phyloP scores from a whole-genome alignment of 1,140 invertebrate species.

The Papilio glaucus region DNA sequence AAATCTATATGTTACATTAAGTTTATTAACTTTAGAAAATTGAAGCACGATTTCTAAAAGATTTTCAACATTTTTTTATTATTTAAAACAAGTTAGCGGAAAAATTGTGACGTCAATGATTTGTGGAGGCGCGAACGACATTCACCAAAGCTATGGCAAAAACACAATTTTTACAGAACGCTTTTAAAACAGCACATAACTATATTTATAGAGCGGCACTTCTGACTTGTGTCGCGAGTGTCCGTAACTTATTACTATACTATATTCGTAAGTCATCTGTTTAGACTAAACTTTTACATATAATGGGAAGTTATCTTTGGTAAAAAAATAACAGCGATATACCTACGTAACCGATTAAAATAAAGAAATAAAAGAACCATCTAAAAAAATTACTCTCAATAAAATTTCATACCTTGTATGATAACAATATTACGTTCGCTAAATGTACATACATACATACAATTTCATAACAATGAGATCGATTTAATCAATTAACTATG shows the following conservation, averaged over 20 bases:
- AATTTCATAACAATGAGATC: constrained; percentile 82
- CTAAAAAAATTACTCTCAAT: constrained; percentile 60
- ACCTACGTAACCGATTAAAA: constrained; percentile 65
- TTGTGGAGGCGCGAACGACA: constrained; percentile 54
- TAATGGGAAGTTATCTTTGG: constrained; percentile 78
- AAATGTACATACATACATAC: constrained; percentile 73
- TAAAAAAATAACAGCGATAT: constrained; percentile 74
- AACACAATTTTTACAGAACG: constrained; percentile 58
- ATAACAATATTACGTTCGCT: constrained; percentile 77
- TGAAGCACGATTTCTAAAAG: constrained; percentile 60
- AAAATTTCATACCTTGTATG: constrained; percentile 82
- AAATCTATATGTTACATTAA: constrained; percentile 70
- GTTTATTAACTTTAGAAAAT: constrained; percentile 61
- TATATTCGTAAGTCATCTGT: constrained; percentile 61
- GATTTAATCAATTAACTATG: constrained; percentile 69
- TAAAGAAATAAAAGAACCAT: constrained; percentile 57
- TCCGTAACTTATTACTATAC: constrained; percentile 65
- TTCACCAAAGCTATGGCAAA: constrained; percentile 63
- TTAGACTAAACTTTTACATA: constrained; percentile 59
- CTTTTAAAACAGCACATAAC: constrained; percentile 53
- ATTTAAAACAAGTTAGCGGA: constrained; percentile 46
- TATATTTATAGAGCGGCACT: constrained; percentile 63
- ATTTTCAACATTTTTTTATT: constrained; percentile 43
- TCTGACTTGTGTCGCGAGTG: constrained; percentile 75
- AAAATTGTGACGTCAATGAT: constrained; percentile 26